Evolutionary conservation across 2,113 vertebrate genomes (phyloP).

Genomic region (Columba livia): DNA sequence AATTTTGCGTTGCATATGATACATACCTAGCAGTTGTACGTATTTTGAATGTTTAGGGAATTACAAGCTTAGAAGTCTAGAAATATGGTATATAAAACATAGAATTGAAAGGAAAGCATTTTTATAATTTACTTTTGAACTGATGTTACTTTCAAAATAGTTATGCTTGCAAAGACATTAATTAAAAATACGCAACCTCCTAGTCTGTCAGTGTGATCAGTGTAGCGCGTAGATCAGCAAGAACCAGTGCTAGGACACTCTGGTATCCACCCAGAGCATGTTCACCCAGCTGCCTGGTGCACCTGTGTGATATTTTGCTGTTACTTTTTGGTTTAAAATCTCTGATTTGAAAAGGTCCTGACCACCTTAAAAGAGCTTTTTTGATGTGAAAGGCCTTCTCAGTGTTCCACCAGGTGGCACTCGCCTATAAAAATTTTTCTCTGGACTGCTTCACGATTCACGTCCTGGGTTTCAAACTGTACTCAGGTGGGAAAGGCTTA

Average conservation of each 20-base stretch:
- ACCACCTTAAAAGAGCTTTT: slow-evolving; percentile 52
- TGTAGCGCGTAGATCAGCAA: rapidly evolving
- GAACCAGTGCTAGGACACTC: not conserved
- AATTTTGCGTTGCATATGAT: not conserved
- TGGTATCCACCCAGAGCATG: rapidly evolving
- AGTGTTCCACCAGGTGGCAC: slow-evolving; percentile 64
- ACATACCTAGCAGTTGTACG: no score
- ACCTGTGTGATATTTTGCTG: not conserved
- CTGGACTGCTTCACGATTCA: not conserved
- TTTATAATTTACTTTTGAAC: not conserved
- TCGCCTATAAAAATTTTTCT: not conserved
- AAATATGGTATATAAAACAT: not conserved
- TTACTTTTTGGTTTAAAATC: not conserved
- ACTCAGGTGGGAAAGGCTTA: not conserved
- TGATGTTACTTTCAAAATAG: not conserved
- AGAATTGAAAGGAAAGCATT: not conserved
- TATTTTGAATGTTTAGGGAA: not conserved
- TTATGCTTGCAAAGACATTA: not conserved
- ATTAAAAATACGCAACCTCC: not conserved
- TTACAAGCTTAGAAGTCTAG: not conserved
- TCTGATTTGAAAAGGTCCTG: not conserved
- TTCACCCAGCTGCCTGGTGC: no score
- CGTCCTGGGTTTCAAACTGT: not conserved
- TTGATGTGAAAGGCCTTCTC: not conserved
- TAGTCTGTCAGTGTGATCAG: rapidly evolving